phyloP scores from a whole-genome alignment of 1,140 invertebrate species.

The Spodoptera frugiperda region DNA sequence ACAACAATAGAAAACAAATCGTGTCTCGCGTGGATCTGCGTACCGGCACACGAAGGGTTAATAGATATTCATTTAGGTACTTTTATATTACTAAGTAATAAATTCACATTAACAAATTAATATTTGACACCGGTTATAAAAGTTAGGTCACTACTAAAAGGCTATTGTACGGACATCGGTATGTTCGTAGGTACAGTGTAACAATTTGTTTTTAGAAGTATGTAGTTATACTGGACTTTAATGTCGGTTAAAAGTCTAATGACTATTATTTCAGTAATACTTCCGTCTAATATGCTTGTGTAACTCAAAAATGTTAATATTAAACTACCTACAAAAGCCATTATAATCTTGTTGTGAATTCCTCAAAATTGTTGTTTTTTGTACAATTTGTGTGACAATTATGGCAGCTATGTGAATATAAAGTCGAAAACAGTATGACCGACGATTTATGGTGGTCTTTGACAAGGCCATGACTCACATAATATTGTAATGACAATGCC shows the following conservation, averaged over 20 bases:
- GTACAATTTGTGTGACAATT: conserved; percentile 47
- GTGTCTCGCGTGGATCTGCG: no score
- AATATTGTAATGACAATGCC: conserved; percentile 23
- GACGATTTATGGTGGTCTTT: conserved; percentile 32
- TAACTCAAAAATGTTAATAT: conserved; percentile 14
- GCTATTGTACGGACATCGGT: no score
- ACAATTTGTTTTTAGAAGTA: no score
- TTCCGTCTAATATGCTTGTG: conserved; percentile 2
- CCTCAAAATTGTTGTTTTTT: conserved; percentile 44
- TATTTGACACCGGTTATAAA: no score
- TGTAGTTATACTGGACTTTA: background rate
- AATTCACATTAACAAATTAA: no score
- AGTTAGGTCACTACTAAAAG: no score
- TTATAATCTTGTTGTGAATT: conserved; percentile 32
- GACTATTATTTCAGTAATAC: background rate
- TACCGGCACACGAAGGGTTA: no score
- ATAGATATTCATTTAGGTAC: no score
- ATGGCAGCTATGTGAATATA: conserved; percentile 31
- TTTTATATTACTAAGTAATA: no score
- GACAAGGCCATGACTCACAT: conserved; percentile 43
- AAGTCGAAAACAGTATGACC: conserved; percentile 32
- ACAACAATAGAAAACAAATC: no score
- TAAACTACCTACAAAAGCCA: conserved; percentile 11
- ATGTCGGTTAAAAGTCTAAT: background rate
- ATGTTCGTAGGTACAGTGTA: no score